A percentile compares a stretch with the other conserved stretches of the same genome.
Conservation (phyloP, 2,113 vertebrate genomes). For the Hydrochoerus hydrochaeris region DNA sequence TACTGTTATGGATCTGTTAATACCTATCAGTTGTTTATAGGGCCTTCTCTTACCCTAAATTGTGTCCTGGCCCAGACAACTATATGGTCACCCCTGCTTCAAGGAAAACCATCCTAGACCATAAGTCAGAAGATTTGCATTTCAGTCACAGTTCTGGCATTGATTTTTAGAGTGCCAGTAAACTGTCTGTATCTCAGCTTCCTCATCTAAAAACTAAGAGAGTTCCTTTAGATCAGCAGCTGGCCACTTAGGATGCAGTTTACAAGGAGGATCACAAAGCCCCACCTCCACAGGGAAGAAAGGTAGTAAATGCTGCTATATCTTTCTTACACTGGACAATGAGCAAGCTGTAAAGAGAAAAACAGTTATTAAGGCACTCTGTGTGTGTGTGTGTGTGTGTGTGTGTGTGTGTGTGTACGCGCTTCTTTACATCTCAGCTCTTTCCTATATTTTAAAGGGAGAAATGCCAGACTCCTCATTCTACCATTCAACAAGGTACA, state of each 20-base stretch:
- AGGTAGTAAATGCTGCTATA: not conserved
- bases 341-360: not conserved
- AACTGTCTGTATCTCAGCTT: not conserved
- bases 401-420: not conserved
- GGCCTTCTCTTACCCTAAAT: not conserved
- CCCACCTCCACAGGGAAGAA: fast-evolving
- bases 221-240: not conserved
- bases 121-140: constrained; percentile 1
- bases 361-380: not conserved
- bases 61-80: not conserved
- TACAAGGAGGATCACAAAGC: not conserved
- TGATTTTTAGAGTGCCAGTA: not conserved
- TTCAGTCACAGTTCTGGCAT: not conserved
- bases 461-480: not conserved
- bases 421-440: not conserved
- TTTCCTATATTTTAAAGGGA: not conserved
- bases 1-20: not conserved
- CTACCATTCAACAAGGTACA: not conserved
- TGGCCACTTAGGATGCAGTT: not conserved
- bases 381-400: not conserved
- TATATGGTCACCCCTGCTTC: not conserved
- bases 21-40: not conserved
- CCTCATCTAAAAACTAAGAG: not conserved
- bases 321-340: not conserved
- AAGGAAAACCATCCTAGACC: not conserved